A percentile compares a stretch with the other conserved stretches of the same genome.
Conservation (phyloP, 2,797 vertebrate genomes). For the Forpus xanthops region DNA sequence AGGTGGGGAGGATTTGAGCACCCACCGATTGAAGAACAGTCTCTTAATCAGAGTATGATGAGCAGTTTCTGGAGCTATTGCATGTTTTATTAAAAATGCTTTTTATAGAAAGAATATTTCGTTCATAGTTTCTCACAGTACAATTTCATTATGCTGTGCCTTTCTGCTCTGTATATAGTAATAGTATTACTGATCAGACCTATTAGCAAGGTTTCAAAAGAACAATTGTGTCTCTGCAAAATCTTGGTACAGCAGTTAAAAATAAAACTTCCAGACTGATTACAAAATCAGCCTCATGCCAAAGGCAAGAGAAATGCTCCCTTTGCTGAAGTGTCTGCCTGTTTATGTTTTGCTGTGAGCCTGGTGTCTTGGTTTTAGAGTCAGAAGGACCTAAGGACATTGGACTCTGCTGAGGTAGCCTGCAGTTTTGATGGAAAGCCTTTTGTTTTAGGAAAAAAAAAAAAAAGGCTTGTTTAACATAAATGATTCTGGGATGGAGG, state of each 20-base stretch:
- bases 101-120: conserved; percentile 19
- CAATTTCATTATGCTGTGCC: conserved; percentile 7
- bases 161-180: conserved; percentile 23
- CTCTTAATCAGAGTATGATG: not conserved
- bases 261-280: conserved; percentile 42
- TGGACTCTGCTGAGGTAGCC: not conserved
- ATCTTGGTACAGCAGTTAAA: conserved; percentile 32
- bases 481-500: not conserved
- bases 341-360: not conserved
- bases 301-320: not conserved
- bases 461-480: not conserved
- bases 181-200: conserved; percentile 37
- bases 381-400: not conserved
- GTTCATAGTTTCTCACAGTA: conserved; percentile 4
- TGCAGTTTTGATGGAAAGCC: not conserved
- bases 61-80: conserved; percentile 26
- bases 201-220: conserved; percentile 46
- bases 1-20: not conserved
- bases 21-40: not conserved
- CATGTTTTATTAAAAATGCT: conserved; percentile 54
- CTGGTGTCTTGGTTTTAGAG: not conserved
- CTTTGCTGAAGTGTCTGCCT: not conserved
- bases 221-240: conserved; percentile 58
- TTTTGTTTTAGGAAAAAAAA: not conserved
- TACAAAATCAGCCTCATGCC: not conserved